Evolutionary conservation across 2,888 invertebrate species (phyloP).

Genomic region (Stratiomys singularior): DNA sequence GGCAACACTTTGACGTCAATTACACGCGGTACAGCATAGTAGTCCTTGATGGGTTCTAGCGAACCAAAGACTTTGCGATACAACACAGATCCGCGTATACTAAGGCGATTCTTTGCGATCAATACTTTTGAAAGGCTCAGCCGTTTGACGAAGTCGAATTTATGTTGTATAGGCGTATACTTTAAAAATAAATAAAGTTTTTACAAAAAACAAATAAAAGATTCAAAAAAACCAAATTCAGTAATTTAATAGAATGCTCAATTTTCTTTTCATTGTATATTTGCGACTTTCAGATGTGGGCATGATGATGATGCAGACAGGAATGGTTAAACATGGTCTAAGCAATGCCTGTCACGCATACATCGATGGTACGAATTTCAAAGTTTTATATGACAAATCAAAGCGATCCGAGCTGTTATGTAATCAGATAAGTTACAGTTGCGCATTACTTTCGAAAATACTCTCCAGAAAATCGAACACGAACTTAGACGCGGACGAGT

Average conservation of each 20-base stretch:
- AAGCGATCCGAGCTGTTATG: constrained; percentile 19
- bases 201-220: no score
- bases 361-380: constrained; percentile 80
- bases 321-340: constrained; percentile 92
- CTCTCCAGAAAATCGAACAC: constrained; percentile 38
- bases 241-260: not conserved
- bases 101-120: no score
- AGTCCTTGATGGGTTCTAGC: no score
- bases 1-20: no score
- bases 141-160: no score
- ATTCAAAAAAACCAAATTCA: not conserved
- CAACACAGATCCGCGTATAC: no score
- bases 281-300: constrained; percentile 81
- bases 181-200: no score
- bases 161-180: no score
- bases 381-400: constrained; percentile 12
- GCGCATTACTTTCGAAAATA: not conserved
- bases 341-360: constrained; percentile 77
- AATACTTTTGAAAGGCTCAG: no score
- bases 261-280: constrained; percentile 21
- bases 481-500: constrained; percentile 19
- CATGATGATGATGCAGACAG: constrained; percentile 97
- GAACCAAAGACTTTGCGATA: no score
- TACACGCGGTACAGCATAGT: no score
- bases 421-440: not conserved